These are phyloP conservation scores for Falco novaeseelandiae DNA, from an alignment of 2,797 vertebrate species.

Conservation along the genomic window DNA sequence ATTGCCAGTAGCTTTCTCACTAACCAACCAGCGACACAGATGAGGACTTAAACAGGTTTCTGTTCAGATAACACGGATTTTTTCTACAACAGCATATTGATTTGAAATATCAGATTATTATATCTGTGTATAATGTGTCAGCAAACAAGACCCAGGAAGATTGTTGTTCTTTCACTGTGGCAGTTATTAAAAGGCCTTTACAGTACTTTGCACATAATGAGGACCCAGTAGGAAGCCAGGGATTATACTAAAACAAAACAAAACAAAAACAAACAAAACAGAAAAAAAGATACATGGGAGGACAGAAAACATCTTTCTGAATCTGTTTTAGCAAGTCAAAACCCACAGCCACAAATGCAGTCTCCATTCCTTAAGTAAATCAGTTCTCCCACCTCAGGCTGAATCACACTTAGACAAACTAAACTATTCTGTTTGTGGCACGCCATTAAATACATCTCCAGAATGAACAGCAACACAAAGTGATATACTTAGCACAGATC, in stretches of 20 bases:
- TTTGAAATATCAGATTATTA: background rate
- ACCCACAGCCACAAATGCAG: background rate
- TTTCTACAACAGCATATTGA: background rate
- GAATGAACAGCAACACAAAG: background rate
- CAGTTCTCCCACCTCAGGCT: background rate
- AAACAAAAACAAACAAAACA: too few relatives aligned
- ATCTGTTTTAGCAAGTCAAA: background rate
- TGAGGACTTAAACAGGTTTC: background rate
- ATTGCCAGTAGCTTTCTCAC: background rate
- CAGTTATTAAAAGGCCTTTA: background rate
- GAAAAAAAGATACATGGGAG: background rate
- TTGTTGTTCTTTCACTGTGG: background rate
- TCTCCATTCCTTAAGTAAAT: background rate
- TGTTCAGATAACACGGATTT: background rate
- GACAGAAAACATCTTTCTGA: background rate
- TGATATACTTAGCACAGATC: background rate
- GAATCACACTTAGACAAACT: slow-evolving; percentile 17
- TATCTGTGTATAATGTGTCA: background rate
- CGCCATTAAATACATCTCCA: background rate
- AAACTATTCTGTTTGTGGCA: background rate
- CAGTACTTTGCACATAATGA: background rate
- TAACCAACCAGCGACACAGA: background rate
- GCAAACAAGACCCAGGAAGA: background rate
- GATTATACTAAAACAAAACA: background rate
- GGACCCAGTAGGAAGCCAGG: background rate